Percentiles rank a stretch among this genome's conserved stretches.
Conservation (phyloP, 2,888 invertebrate species). For the Lasioglossum oenotherae region DNA sequence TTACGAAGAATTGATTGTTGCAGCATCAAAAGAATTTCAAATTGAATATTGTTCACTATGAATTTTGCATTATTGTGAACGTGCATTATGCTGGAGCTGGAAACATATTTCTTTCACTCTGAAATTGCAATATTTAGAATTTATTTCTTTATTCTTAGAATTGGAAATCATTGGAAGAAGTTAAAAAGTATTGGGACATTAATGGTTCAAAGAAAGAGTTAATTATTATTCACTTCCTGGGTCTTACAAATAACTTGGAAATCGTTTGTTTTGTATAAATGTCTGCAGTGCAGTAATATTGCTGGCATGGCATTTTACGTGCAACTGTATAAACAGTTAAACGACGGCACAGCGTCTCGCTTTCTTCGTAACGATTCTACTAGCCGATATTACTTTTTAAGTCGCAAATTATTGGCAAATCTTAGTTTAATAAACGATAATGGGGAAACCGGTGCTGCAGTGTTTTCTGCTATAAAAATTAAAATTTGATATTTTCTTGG, state of each 20-base stretch:
- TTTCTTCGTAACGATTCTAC: neutral
- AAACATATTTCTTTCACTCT: neutral
- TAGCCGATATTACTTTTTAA: neutral
- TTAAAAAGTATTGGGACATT: neutral
- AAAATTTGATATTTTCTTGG: slow-evolving; percentile 25
- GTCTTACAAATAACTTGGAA: neutral
- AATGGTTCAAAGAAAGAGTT: neutral
- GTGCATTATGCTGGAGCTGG: neutral
- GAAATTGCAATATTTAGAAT: neutral
- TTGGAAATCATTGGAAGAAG: neutral
- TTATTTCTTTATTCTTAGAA: neutral
- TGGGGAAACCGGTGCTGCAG: neutral
- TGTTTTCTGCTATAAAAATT: slow-evolving; percentile 22
- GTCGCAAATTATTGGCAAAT: slow-evolving; percentile 1
- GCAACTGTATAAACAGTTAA: neutral
- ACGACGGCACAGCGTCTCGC: neutral
- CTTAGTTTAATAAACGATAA: slow-evolving; percentile 26
- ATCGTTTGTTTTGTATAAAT: neutral
- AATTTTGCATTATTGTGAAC: neutral
- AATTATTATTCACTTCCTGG: neutral
- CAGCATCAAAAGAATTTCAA: neutral
- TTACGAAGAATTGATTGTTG: neutral
- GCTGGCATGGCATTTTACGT: neutral
- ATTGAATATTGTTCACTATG: neutral
- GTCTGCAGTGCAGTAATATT: neutral